Evolutionary conservation across 2,888 invertebrate species (phyloP).

Genomic region (Callosobruchus maculatus): DNA sequence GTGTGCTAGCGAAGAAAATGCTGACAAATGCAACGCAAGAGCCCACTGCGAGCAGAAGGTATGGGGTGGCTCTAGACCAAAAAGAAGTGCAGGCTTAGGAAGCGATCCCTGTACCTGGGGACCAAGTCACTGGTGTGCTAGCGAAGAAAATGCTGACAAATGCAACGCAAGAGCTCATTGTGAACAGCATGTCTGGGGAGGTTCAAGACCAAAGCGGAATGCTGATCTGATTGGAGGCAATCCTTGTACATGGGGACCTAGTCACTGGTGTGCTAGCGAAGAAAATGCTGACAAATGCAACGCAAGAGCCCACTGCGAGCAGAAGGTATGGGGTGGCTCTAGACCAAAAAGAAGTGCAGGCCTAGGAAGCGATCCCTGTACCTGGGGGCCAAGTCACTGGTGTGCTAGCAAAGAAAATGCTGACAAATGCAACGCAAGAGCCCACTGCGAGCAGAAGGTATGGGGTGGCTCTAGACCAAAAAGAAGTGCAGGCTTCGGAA

Average conservation of each 20-base stretch:
- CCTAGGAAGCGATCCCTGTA: neutral
- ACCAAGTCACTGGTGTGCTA: constrained; percentile 71
- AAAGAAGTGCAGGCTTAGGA: constrained; percentile 5
- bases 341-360: neutral
- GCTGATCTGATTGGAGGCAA: neutral
- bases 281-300: neutral
- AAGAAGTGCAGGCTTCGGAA: neutral
- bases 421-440: constrained; percentile 49
- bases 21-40: constrained; percentile 51
- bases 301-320: neutral
- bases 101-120: constrained; percentile 64
- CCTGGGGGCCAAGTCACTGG: constrained; percentile 62
- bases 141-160: constrained; percentile 47
- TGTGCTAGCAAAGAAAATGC: constrained; percentile 56
- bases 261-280: neutral
- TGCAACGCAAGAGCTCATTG: constrained; percentile 27
- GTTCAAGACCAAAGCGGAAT: neutral
- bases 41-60: constrained; percentile 36
- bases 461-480: neutral
- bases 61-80: neutral
- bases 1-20: constrained; percentile 57
- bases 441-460: neutral
- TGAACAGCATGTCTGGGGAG: neutral
- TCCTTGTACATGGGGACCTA: neutral
- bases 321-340: neutral